phyloP scores from a whole-genome alignment of 1,140 invertebrate species.

The Drosophila pseudoobscura region DNA sequence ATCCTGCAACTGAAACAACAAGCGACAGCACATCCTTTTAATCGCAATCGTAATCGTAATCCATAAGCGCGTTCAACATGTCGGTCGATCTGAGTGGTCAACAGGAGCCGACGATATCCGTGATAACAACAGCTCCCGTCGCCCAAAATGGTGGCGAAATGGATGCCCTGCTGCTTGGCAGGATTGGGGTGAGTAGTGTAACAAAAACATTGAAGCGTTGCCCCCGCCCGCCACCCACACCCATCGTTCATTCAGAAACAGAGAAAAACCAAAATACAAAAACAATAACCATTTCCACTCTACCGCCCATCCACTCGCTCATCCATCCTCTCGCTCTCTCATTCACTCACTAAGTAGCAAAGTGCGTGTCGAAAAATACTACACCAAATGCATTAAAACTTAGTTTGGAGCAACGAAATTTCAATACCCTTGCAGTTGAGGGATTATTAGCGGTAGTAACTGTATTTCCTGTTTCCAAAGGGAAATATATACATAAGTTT shows the following conservation, averaged over 20 bases:
- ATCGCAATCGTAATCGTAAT: no score
- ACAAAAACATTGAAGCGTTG: conserved; percentile 1
- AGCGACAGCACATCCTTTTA: background rate
- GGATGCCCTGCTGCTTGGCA: conserved; percentile 89
- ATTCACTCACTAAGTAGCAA: conserved; percentile 63
- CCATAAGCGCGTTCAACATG: conserved; percentile 36
- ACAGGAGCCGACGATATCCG: conserved; percentile 78
- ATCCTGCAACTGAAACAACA: conserved; percentile 25
- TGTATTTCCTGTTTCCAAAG: no score
- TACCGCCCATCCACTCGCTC: conserved; percentile 2
- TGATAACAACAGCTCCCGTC: conserved; percentile 83
- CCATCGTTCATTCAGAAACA: conserved; percentile 30
- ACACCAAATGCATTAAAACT: conserved; percentile 1
- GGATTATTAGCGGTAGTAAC: no score
- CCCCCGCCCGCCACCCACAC: conserved; percentile 5
- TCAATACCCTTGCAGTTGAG: conserved; percentile 30
- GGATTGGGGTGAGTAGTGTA: conserved; percentile 88
- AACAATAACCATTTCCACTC: conserved; percentile 46
- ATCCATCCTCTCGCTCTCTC: no score
- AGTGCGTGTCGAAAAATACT: conserved; percentile 62
- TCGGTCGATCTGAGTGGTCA: conserved; percentile 77
- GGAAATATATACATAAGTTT: no score
- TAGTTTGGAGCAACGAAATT: background rate
- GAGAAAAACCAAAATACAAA: conserved; percentile 29
- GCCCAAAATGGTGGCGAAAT: conserved; percentile 87